Evolutionary conservation across 2,113 vertebrate species (phyloP), one percentile per base, ranked within the genome.

Genomic region (Stomatorhinus ivindoensis): DNA sequence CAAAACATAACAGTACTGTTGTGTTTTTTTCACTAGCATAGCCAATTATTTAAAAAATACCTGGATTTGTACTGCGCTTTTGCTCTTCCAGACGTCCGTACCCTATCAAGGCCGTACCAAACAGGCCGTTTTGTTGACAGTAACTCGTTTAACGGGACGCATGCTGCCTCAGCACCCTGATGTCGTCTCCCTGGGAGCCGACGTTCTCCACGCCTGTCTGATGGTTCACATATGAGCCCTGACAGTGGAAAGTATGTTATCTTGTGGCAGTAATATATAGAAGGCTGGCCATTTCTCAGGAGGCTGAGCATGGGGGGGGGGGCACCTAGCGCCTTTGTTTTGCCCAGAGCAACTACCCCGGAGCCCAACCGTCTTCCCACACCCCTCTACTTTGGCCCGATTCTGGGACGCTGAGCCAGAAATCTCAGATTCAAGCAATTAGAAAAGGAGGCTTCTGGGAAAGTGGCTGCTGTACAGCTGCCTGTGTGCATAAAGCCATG

Each of bases 241-340:
- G 82, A n/a, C 24, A 84, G 80, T 84, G 80, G 80, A 84, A 84
- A 44, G 82, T 47, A 47, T 84, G 39, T 84, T n/a, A 83, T 83
- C 42, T 47, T 42, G 42, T 83, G 80, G 80, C 39, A 39, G 42
- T 47, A 21, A 47, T n/a, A 21, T 21, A 10, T 21, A 9, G 80
- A 46, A 11, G 42, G 42, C 2, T 46, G 42, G 15, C 80, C 80
- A 83, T 83, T 83, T 24, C 42, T 83, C 15, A 44, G 17, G 44
- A 42, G 42, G 17, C 46, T 21, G 82, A 42, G 42, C 35, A 21
- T 3, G 44, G 82, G 76, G 44, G 44, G 5, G 5, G 61, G 27
- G n/a, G 15, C 61, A 27, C 31, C 15, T 42, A 80, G n/a, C 35
- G 17, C 17, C 35, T 42, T 39, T 42, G 31, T 80, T 80, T 35